phyloP scores from a whole-genome alignment of 2,888 invertebrate genomes.

The Latrodectus hesperus region DNA sequence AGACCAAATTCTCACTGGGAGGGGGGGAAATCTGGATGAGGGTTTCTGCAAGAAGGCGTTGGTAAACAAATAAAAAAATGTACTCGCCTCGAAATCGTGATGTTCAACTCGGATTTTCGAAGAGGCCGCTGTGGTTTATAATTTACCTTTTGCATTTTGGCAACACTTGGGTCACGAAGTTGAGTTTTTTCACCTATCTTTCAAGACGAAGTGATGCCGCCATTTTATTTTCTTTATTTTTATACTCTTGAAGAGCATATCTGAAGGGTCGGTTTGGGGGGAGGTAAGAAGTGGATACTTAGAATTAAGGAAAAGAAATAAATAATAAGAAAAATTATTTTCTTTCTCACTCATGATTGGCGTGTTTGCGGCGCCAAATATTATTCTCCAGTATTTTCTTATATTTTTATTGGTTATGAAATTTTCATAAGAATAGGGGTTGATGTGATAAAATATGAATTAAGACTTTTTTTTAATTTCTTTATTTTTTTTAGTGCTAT shows the following conservation, averaged over 20 bases:
- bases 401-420: too few species aligned
- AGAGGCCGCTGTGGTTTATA: constrained; percentile 24
- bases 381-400: too few species aligned
- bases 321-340: neutral
- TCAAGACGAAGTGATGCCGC: neutral
- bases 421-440: too few species aligned
- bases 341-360: neutral
- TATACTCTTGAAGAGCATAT: constrained; percentile 2
- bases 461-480: too few species aligned
- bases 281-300: neutral
- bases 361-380: too few species aligned
- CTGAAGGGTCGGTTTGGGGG: neutral
- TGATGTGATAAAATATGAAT: too few species aligned
- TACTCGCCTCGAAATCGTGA: constrained; percentile 29
- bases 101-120: constrained; percentile 19
- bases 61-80: constrained; percentile 28
- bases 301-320: neutral
- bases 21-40: constrained; percentile 13
- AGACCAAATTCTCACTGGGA: constrained; percentile 22
- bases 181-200: neutral
- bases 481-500: too few species aligned
- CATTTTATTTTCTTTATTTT: constrained; percentile 19
- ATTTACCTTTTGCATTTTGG: constrained; percentile 51
- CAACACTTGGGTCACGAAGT: constrained; percentile 52
- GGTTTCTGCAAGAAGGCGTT: constrained; percentile 26